phyloP scores from a whole-genome alignment of 2,888 invertebrate genomes.

The Thereva unica region DNA sequence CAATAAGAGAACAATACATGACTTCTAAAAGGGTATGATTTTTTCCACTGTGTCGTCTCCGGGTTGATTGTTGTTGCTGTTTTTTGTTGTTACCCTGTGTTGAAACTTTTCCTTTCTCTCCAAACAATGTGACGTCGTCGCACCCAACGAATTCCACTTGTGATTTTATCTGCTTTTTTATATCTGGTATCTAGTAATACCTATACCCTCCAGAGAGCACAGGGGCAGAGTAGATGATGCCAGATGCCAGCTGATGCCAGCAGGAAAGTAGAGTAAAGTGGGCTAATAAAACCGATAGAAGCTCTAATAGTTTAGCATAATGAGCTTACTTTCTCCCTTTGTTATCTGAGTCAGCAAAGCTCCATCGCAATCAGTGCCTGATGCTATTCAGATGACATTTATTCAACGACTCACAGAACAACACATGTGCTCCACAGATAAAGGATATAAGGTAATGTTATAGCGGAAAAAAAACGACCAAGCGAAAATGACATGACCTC shows the following conservation, averaged over 20 bases:
- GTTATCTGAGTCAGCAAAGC: constrained; percentile 24
- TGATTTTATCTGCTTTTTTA: no score
- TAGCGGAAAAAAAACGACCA: constrained; percentile 13
- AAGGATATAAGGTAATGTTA: constrained; percentile 27
- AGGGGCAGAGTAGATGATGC: neutral
- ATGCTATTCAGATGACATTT: constrained; percentile 32
- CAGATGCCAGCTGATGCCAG: constrained; percentile 29
- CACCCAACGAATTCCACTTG: no score
- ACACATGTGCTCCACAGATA: constrained; percentile 30
- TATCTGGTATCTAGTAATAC: no score
- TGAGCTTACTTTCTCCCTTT: constrained; percentile 24
- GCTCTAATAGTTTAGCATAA: constrained; percentile 34
- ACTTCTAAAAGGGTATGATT: no score
- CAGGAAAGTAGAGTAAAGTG: constrained; percentile 4
- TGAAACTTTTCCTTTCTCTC: no score
- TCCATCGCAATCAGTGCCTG: constrained; percentile 32
- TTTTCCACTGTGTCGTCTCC: no score
- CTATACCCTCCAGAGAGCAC: no score
- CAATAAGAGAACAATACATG: no score
- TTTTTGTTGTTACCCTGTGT: no score
- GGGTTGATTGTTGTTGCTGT: no score
- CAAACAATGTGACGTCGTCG: no score
- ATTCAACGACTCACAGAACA: constrained; percentile 26
- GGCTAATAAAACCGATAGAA: constrained; percentile 26
- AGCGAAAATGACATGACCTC: constrained; percentile 34